Conservation (phyloP, 2,113 vertebrate species). For the Sinocyclocheilus maitianheensis region DNA sequence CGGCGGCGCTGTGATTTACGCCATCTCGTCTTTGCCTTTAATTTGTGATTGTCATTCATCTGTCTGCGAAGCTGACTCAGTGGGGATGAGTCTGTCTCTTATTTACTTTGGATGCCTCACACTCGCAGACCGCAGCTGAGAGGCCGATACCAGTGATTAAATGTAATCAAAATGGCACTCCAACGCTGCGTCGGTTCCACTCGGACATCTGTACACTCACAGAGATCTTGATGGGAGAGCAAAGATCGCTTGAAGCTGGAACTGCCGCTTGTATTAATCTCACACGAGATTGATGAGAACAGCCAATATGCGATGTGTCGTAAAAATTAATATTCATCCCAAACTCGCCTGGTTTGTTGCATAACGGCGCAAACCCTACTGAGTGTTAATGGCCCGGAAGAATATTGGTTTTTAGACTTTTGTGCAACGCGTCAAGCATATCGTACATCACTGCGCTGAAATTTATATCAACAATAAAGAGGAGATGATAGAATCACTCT, state of each 20-base stretch:
- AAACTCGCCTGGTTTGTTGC: background rate
- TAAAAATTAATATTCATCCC: background rate
- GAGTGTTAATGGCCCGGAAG: conserved; percentile 19
- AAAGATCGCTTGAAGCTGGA: background rate
- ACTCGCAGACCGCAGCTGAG: background rate
- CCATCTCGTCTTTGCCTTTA: conserved; percentile 55
- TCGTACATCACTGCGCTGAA: conserved; percentile 41
- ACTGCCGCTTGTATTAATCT: background rate
- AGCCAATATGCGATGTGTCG: background rate
- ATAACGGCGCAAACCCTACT: background rate
- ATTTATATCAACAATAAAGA: conserved; percentile 40
- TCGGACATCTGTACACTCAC: conserved; percentile 17
- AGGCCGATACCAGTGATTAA: conserved; percentile 48
- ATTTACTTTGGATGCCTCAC: conserved; percentile 5
- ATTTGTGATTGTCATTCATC: conserved; percentile 65
- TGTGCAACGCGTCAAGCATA: background rate
- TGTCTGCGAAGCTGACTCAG: conserved; percentile 37
- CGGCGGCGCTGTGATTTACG: conserved; percentile 35
- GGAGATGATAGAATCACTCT: conserved; percentile 35
- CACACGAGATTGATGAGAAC: background rate
- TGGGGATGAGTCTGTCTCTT: conserved; percentile 30
- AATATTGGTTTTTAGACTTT: conserved; percentile 32
- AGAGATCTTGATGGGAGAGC: background rate
- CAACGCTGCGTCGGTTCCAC: conserved; percentile 12
- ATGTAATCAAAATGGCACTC: conserved; percentile 26